A percentile compares a stretch with the other conserved stretches of the same genome.
These are phyloP conservation scores for Drosophila sulfurigaster DNA, from an alignment of 1,140 invertebrate species.

Conservation along the genomic window DNA sequence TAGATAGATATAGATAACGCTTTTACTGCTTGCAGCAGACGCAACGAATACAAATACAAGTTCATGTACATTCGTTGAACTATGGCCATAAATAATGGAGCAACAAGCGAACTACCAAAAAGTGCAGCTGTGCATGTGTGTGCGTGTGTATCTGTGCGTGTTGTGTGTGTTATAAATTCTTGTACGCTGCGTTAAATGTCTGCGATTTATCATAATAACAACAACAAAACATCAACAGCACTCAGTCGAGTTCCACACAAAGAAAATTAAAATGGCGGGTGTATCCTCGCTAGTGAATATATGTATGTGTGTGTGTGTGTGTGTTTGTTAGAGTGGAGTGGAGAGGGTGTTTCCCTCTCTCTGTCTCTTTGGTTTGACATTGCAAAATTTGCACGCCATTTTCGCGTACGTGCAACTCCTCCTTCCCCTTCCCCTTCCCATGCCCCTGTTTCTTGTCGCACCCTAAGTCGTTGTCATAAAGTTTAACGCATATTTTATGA, in stretches of 20 bases:
- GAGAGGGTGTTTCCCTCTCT: conserved; percentile 3
- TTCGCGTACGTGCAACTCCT: conserved; percentile 49
- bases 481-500: conserved; percentile 62
- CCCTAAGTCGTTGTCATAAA: conserved; percentile 52
- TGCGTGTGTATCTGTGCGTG: conserved; percentile 12
- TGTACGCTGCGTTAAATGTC: conserved; percentile 54
- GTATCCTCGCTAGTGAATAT: conserved; percentile 3
- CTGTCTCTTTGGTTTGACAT: conserved; percentile 24
- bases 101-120: conserved; percentile 50
- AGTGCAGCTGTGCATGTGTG: conserved; percentile 28
- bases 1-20: background rate
- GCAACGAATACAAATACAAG: background rate
- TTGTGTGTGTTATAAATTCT: conserved; percentile 46
- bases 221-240: conserved; percentile 53
- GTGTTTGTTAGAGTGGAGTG: background rate
- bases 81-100: conserved; percentile 45
- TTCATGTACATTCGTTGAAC: background rate
- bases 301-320: conserved; percentile 10
- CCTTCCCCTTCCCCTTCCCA: background rate
- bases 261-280: conserved; percentile 55
- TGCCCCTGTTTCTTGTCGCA: background rate
- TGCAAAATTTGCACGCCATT: conserved; percentile 60
- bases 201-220: conserved; percentile 65
- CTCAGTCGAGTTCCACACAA: conserved; percentile 39
- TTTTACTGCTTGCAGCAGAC: background rate